phyloP scores from a whole-genome alignment of 2,888 invertebrate species.

The Dyspetes luteomarginatus region DNA sequence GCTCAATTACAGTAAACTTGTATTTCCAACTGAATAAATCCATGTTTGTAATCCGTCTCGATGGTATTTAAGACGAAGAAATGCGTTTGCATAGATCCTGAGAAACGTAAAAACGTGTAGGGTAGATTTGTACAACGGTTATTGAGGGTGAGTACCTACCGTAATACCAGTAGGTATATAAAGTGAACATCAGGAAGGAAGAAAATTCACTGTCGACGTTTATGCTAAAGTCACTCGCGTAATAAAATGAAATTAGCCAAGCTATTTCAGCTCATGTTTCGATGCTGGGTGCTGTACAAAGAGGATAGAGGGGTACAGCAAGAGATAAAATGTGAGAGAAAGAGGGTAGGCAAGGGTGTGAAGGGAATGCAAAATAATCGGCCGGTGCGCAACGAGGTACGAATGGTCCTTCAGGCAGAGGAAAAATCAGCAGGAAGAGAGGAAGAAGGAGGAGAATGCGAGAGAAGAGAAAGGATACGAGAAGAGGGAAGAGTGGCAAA shows the following conservation, averaged over 20 bases:
- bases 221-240: slow-evolving; percentile 63
- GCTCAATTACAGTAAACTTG: no score
- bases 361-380: slow-evolving; percentile 63
- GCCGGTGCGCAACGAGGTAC: slow-evolving; percentile 69
- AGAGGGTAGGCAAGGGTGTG: slow-evolving; percentile 56
- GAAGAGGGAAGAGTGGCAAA: slow-evolving; percentile 63
- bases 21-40: no score
- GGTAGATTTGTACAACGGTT: not conserved
- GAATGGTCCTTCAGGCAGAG: slow-evolving; percentile 62
- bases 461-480: slow-evolving; percentile 40
- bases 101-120: not conserved
- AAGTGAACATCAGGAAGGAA: slow-evolving; percentile 45
- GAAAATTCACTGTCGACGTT: slow-evolving; percentile 47
- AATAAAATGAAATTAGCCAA: slow-evolving; percentile 76
- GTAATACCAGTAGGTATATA: slow-evolving; percentile 29
- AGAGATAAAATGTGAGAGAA: slow-evolving; percentile 47
- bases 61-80: no score
- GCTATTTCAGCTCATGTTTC: slow-evolving; percentile 68
- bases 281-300: slow-evolving; percentile 50
- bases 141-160: slow-evolving; percentile 32
- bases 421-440: slow-evolving; percentile 46
- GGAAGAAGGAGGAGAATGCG: slow-evolving; percentile 64
- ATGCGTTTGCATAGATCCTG: not conserved
- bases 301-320: slow-evolving; percentile 61
- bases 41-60: no score